These are phyloP conservation scores for Monomorium pharaonis DNA, from an alignment of 1,140 invertebrate species.

Conservation along the genomic window DNA sequence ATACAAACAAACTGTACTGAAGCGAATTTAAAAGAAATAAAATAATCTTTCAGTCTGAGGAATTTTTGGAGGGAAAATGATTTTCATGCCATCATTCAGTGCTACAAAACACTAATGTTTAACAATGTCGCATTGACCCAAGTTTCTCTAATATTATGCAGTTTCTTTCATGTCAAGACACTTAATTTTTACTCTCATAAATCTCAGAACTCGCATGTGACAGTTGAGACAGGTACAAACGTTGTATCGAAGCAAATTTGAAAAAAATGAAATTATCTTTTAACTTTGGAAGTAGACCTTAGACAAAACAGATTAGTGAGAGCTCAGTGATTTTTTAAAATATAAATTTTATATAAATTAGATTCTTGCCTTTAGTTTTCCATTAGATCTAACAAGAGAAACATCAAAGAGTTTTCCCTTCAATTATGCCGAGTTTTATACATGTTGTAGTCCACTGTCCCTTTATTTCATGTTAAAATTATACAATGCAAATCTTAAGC, in stretches of 20 bases:
- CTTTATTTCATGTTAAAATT: too few species aligned
- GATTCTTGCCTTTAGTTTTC: too few species aligned
- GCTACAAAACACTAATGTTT: too few species aligned
- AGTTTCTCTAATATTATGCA: neutral
- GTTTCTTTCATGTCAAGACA: neutral
- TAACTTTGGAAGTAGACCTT: neutral
- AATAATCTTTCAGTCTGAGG: neutral
- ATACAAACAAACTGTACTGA: neutral
- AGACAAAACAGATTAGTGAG: neutral
- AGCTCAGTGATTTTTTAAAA: too few species aligned
- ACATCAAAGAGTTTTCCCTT: too few species aligned
- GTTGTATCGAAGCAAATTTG: neutral
- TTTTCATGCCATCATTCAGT: too few species aligned
- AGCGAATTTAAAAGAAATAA: neutral
- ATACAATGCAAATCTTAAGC: too few species aligned
- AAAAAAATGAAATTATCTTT: neutral
- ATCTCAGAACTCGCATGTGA: neutral
- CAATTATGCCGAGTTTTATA: too few species aligned
- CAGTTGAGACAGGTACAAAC: neutral
- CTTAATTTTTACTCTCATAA: neutral
- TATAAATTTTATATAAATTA: too few species aligned
- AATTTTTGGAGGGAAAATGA: too few species aligned
- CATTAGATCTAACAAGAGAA: too few species aligned
- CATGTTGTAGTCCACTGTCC: too few species aligned
- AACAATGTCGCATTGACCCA: neutral